Evolutionary conservation across 1,140 invertebrate genomes (phyloP), one percentile per base, ranked within the genome.

Genomic region (Megalopta genalis): DNA sequence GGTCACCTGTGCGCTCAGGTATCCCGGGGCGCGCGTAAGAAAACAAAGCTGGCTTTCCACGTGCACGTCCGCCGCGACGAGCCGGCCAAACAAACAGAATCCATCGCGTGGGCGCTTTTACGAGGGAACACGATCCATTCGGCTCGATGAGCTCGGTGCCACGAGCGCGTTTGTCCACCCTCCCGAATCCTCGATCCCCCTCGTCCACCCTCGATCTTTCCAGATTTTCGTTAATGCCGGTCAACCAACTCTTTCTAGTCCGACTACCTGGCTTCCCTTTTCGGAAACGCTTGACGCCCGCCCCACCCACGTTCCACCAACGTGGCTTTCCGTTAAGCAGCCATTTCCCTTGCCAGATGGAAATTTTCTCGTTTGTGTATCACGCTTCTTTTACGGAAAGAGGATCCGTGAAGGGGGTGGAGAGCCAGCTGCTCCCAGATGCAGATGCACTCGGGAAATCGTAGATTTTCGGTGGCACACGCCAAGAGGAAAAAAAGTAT

Each of bases 11-110:
- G 52, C 52, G 49, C 59, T 39, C 82, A 66, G 65, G 70, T 84
- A 83, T 46, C 76, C 66, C 32, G 60, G 39, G 27, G 80, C 46
- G 66, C 39, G n/a, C 46, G 54, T 37, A 57, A 65, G 81, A 73
- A 84, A 80, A 83, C 82, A 84, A 79, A 59, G 64, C 75, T 42
- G 66, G 37, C 37, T 80, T 84, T 84, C 63, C 62, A 80, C 71
- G 81, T 66, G 71, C 39, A 52, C 37, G 57, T 74, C 23, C 25
- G 21, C 65, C 49, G 14, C 46, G 23, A 37, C n/a, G 16, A 77
- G 59, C 23, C 21, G 62, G 77, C 72, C 60, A 84, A 80, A 85
- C 68, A 85, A 85, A 84, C 67, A 80, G 72, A 72, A 85, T 79
- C 62, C 62, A 39, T 57, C 60, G 81, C 49, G 81, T 70, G 52